Conservation (phyloP, 2,888 invertebrate genomes). For the Plebejus argus region DNA sequence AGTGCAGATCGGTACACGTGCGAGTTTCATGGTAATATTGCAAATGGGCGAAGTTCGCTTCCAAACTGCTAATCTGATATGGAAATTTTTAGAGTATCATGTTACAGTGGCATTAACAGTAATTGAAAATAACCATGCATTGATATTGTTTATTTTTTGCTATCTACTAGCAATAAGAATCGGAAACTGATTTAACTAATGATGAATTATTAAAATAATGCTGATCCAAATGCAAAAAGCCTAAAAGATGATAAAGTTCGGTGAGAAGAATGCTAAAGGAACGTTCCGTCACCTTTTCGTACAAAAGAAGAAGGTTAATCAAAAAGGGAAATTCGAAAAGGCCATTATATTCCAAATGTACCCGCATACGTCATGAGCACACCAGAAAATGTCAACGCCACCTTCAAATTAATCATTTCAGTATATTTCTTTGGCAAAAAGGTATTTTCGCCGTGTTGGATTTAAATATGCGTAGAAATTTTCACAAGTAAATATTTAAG, state of each 20-base stretch:
- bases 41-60: slow-evolving; percentile 36
- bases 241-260: neutral
- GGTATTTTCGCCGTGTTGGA: neutral
- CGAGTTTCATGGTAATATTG: slow-evolving; percentile 35
- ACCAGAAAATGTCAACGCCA: slow-evolving; percentile 19
- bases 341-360: slow-evolving; percentile 19
- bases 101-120: slow-evolving; percentile 33
- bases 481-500: neutral
- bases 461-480: neutral
- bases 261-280: neutral
- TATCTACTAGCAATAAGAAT: neutral
- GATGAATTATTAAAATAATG: neutral
- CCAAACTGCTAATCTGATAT: slow-evolving; percentile 38
- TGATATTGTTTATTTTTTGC: neutral
- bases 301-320: slow-evolving; percentile 17
- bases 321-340: slow-evolving; percentile 18
- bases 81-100: slow-evolving; percentile 36
- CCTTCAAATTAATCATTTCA: slow-evolving; percentile 12
- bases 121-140: slow-evolving; percentile 31
- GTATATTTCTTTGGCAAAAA: neutral
- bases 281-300: neutral
- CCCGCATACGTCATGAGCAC: slow-evolving; percentile 14
- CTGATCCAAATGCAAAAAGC: neutral
- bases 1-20: slow-evolving; percentile 25
- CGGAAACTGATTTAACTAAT: neutral